phyloP scores from a whole-genome alignment of 92 coral and sea anemone species.

The Umimayanthus chanpuru region DNA sequence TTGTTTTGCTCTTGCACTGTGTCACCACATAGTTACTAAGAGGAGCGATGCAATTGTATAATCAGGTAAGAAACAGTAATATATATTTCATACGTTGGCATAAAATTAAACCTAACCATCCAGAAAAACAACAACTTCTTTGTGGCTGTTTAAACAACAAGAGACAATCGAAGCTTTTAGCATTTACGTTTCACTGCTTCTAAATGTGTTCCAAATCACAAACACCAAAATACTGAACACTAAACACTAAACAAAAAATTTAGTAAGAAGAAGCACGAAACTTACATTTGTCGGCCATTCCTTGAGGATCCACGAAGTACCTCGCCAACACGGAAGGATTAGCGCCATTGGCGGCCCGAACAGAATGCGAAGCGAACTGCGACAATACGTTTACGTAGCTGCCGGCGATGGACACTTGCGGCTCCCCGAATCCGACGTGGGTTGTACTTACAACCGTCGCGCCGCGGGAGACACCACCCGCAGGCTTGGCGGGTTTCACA shows the following conservation, averaged over 20 bases:
- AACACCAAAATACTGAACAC: background rate
- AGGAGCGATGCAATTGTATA: no score
- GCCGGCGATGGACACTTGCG: constrained; percentile 1
- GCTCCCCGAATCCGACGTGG: background rate
- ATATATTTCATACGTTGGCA: no score
- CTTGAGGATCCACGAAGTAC: constrained; percentile 39
- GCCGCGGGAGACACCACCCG: background rate
- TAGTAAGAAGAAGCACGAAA: background rate
- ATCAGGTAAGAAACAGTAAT: no score
- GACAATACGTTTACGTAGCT: constrained; percentile 22
- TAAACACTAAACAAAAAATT: no score
- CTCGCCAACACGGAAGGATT: constrained; percentile 38
- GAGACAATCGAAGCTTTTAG: no score
- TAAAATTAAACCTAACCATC: no score
- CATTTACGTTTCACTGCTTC: no score
- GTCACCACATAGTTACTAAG: no score
- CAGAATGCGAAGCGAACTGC: constrained; percentile 34
- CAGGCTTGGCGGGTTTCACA: background rate
- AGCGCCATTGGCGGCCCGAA: constrained; percentile 20
- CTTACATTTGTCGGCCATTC: constrained; percentile 34
- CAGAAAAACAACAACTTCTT: no score
- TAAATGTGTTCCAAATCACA: no score
- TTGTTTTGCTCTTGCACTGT: no score
- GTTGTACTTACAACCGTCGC: background rate
- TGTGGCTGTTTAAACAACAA: no score